phyloP scores from a whole-genome alignment of 2,888 invertebrate species.

The Lasioglossum marginatum region DNA sequence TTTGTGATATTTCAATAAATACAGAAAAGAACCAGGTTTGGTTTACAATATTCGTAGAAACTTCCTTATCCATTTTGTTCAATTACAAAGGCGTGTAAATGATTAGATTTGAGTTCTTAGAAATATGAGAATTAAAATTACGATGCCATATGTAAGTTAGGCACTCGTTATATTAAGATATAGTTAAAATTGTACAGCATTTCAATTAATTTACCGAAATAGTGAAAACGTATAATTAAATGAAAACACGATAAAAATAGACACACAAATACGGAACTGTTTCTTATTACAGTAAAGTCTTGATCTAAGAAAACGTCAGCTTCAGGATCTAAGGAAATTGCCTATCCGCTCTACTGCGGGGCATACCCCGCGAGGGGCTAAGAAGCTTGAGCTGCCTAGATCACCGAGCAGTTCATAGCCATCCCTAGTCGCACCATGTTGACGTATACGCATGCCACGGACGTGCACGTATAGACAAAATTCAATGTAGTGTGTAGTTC shows the following conservation, averaged over 20 bases:
- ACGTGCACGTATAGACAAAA: no score
- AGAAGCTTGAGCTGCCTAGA: no score
- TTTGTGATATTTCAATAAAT: constrained; percentile 5
- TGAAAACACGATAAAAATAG: neutral
- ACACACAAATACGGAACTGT: neutral
- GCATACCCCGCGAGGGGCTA: no score
- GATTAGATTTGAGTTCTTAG: neutral
- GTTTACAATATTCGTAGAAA: neutral
- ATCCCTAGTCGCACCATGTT: no score
- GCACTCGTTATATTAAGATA: neutral
- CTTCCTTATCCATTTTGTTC: neutral
- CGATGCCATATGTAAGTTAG: neutral
- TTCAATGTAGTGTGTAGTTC: no score
- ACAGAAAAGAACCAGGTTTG: neutral
- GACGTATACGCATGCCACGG: no score
- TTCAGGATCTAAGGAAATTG: no score
- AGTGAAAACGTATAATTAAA: neutral
- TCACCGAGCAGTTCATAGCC: no score
- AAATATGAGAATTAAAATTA: neutral
- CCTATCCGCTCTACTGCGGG: no score
- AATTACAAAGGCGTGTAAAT: neutral
- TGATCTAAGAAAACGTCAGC: no score
- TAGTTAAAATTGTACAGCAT: neutral
- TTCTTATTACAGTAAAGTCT: neutral
- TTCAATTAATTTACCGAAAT: neutral